phyloP scores from a whole-genome alignment of 2,888 invertebrate genomes.

The Neuroscelio doddi region DNA sequence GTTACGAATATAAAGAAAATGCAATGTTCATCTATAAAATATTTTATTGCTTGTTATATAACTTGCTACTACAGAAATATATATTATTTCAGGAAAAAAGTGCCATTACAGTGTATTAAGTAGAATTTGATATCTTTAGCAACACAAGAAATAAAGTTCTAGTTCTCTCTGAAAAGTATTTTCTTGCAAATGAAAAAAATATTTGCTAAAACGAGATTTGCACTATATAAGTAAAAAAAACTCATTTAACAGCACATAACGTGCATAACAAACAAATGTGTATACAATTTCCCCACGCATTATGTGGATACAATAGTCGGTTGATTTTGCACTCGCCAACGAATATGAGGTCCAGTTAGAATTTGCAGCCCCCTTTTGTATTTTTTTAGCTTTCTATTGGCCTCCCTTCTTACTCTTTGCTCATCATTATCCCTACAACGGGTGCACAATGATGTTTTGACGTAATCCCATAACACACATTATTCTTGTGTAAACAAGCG shows the following conservation, averaged over 20 bases:
- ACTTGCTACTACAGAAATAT: too few relatives aligned
- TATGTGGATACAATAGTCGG: conserved; percentile 58
- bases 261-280: conserved; percentile 29
- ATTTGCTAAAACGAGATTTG: too few relatives aligned
- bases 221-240: conserved; percentile 33
- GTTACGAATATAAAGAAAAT: too few relatives aligned
- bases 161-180: too few relatives aligned
- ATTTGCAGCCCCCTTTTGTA: conserved; percentile 47
- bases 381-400: conserved; percentile 37
- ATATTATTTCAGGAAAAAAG: too few relatives aligned
- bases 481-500: conserved; percentile 67
- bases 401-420: conserved; percentile 34
- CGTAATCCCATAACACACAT: conserved; percentile 69
- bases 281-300: conserved; percentile 43
- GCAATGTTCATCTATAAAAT: too few relatives aligned
- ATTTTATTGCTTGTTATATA: too few relatives aligned
- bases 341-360: conserved; percentile 46
- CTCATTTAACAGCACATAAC: conserved; percentile 27
- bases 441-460: conserved; percentile 65
- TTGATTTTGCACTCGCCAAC: conserved; percentile 65
- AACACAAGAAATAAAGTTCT: too few relatives aligned
- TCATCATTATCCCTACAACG: conserved; percentile 34
- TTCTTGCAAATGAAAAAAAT: too few relatives aligned
- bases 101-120: too few relatives aligned
- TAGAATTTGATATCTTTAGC: too few relatives aligned